Evolutionary conservation across 2,113 vertebrate genomes (phyloP), one percentile per base, ranked within the genome.

Genomic region (Siniperca chuatsi): DNA sequence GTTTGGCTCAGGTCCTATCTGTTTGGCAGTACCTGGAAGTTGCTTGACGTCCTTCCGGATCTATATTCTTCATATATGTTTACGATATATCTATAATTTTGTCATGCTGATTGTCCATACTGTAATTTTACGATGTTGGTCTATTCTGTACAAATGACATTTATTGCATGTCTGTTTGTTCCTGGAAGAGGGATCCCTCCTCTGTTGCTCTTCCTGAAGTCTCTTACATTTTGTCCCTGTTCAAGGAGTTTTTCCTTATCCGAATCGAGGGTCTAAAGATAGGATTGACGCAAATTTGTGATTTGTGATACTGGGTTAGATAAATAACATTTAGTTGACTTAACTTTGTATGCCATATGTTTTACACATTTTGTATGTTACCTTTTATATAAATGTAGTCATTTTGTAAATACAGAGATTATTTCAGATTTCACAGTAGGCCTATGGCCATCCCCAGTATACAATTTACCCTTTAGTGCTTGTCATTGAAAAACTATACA

Each of bases 351-450:
- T 95, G 95, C 95, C 95, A 95, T 96, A 94, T 89, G 82, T 96
- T 97, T 97, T 97, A 96, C 95, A 97, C 96, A 96, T 94, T 96
- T 94, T 97, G 96, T 96, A 97, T 86, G 84, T 96, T 96, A 93
- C 94, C 96, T 50, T 95, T 97, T 97, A 96, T 97, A 96, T 96
- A 97, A 96, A 96, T 95, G 94, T 96, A 94, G 91, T 93, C 87
- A 80, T 94, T 93, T 96, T 97, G 96, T 97, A 96, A 96, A 97
- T 96, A 97, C 95, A 68, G 29, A 69, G 52, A 94, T 93, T 95
- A 94, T 96, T 96, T 96, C 92, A 95, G 46, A 65, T 78, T 72
- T 79, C 6, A 37, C 21, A 35, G 23, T 61, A 58, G 12, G 37
- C n/a, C 37, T 48, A n/a, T 68, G 65, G 67, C 35, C 44, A 70